Evolutionary conservation across 2,797 vertebrate species (phyloP).

Genomic region (Enoplosus armatus): DNA sequence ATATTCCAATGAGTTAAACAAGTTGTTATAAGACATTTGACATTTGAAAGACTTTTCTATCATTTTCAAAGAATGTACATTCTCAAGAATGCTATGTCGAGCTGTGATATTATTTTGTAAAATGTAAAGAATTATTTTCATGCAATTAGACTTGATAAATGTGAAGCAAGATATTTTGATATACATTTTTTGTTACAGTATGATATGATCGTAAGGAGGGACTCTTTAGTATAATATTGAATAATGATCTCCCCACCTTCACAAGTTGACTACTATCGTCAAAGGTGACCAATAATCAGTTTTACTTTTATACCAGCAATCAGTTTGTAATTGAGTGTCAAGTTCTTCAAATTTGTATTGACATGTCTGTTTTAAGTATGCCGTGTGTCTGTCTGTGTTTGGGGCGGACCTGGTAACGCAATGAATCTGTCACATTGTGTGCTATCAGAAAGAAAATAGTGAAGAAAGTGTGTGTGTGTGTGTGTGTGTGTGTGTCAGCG

Average conservation of each 20-base stretch:
- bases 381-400: too few species aligned
- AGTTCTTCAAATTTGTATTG: neutral
- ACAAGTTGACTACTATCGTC: neutral
- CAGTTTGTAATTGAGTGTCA: conserved; percentile 13
- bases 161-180: neutral
- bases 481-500: conserved; percentile 59
- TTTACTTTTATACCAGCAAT: conserved; percentile 8
- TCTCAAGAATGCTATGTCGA: neutral
- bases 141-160: neutral
- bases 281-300: conserved; percentile 13
- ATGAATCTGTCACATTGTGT: conserved; percentile 33
- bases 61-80: neutral
- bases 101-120: neutral
- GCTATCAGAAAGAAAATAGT: conserved; percentile 14
- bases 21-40: neutral
- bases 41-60: neutral
- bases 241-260: neutral
- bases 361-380: conserved; percentile 5
- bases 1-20: neutral
- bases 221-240: conserved; percentile 4
- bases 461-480: conserved; percentile 24
- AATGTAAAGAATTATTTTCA: neutral
- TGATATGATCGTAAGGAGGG: neutral
- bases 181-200: neutral
- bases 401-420: neutral